Percentiles rank a stretch among this genome's conserved stretches.
phyloP scores from a whole-genome alignment of 2,888 invertebrate genomes.

The Tromatobia lineatoria region DNA sequence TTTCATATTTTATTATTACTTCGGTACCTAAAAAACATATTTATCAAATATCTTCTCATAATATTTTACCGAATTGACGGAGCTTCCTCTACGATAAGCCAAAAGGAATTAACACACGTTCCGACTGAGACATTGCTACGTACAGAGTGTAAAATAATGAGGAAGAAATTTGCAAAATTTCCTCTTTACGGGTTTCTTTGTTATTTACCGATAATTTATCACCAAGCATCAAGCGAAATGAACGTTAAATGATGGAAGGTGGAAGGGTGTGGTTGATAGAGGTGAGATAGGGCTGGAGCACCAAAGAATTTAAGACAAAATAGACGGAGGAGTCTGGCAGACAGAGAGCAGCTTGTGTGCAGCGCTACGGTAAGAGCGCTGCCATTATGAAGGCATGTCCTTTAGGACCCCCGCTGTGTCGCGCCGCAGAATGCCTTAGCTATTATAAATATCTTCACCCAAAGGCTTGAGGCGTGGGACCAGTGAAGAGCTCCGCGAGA shows the following conservation, averaged over 20 bases:
- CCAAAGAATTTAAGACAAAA: conserved; percentile 38
- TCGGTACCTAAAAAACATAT: too few species aligned
- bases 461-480: conserved; percentile 80
- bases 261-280: conserved; percentile 40
- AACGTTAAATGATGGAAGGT: neutral
- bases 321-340: conserved; percentile 28
- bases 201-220: neutral
- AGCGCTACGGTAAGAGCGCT: conserved; percentile 23
- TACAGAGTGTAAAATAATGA: too few species aligned
- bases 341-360: conserved; percentile 5
- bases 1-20: too few species aligned
- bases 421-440: conserved; percentile 78
- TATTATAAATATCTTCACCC: conserved; percentile 82
- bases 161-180: too few species aligned
- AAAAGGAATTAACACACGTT: too few species aligned
- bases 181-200: too few species aligned
- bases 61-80: too few species aligned
- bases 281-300: conserved; percentile 21
- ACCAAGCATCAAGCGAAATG: neutral
- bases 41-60: too few species aligned
- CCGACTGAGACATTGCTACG: too few species aligned
- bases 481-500: conserved; percentile 55
- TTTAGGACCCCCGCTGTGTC: conserved; percentile 80
- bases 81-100: too few species aligned
- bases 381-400: conserved; percentile 81